Evolutionary conservation across 2,113 vertebrate genomes (phyloP), one percentile per base, ranked within the genome.

Genomic region (Micronycteris hirsuta): DNA sequence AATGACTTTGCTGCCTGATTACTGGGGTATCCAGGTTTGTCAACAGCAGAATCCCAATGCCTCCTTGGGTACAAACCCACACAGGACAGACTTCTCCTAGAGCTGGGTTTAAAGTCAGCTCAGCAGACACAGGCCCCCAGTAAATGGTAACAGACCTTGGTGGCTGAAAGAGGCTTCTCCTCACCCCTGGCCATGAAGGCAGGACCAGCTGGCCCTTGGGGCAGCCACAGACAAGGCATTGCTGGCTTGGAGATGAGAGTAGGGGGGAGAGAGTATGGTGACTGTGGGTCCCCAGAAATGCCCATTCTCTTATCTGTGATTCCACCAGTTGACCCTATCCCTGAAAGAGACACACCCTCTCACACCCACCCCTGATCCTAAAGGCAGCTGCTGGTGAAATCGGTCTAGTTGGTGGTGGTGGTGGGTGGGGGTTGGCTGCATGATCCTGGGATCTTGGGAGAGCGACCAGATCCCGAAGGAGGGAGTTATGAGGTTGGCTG

Each of bases 341-440:
- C 36, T n/a, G 38, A 58, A 61, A 61, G 58, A 43, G 22, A 49
- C 3, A 17, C 16, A 83, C 58, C 16, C 28, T 31, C 8, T 20
- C 15, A 28, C 43, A 13, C 33, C 9, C 2, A 54, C 7, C 28
- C 80, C 24, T 41, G 43, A n/a, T 14, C n/a, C 61, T 15, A 38
- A 61, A 0, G 26, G 2, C 2, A 0, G 41, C 49, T 84, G n/a
- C 83, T n/a, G 17, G 61, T 63, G 84, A 61, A 63, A 76, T 11
- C 3, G 2, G 31, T 93, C 52, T 54, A 78, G 70, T 54, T 17
- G n/a, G 9, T 8, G n/a, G 2, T 3, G 8, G 7, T 0, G 54
- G 5, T 10, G 13, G 2, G 28, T 9, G 20, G 10, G 9, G 33
- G 3, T 56, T 12, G 1, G 28, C 28, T 65, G 45, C 4, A 8